phyloP scores from a whole-genome alignment of 2,888 invertebrate species.

The Bellardia pandia region DNA sequence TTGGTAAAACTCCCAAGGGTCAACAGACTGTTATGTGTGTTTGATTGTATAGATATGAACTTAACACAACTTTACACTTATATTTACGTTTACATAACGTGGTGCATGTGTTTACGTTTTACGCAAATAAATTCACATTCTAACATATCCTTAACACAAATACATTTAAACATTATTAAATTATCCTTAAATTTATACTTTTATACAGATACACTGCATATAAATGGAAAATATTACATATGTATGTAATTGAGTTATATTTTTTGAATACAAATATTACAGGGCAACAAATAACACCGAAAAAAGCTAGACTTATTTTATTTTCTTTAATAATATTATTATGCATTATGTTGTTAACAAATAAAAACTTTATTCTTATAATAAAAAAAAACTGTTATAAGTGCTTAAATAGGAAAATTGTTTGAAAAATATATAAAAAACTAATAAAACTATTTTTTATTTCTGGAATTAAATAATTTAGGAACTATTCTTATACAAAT shows the following conservation, averaged over 20 bases:
- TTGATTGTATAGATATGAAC: too few relatives aligned
- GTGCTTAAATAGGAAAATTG: too few relatives aligned
- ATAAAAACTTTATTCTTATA: too few relatives aligned
- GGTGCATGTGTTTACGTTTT: background rate
- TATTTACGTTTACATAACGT: background rate
- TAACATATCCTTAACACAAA: background rate
- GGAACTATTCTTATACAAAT: too few relatives aligned
- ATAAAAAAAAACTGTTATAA: too few relatives aligned
- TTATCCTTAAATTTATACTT: background rate
- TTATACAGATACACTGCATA: background rate
- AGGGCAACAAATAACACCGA: background rate
- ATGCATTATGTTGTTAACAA: too few relatives aligned
- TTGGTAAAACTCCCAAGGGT: too few relatives aligned
- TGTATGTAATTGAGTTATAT: background rate
- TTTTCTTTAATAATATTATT: background rate
- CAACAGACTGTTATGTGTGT: too few relatives aligned
- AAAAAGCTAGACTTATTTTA: background rate
- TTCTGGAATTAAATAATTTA: too few relatives aligned
- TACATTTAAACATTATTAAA: slow-evolving; percentile 11
- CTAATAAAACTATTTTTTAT: too few relatives aligned
- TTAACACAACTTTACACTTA: background rate
- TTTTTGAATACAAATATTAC: background rate
- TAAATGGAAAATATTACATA: slow-evolving; percentile 4
- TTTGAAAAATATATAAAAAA: too few relatives aligned
- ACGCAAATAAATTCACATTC: background rate